A percentile compares a stretch with the other conserved stretches of the same genome.
These are phyloP conservation scores for Drosophila nikananu DNA, from an alignment of 1,140 invertebrate species.

Conservation along the genomic window DNA sequence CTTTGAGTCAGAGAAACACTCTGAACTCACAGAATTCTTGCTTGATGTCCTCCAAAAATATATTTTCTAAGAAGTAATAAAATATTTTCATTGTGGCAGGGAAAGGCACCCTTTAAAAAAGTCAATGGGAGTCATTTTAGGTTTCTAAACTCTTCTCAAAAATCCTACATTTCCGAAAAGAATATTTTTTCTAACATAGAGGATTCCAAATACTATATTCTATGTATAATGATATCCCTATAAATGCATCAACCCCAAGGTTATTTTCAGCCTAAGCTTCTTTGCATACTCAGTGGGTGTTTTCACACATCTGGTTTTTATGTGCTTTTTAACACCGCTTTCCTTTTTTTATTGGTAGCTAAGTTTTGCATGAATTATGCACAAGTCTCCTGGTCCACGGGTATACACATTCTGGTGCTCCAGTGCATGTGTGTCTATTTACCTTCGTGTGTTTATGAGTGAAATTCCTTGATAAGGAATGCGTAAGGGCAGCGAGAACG, in stretches of 20 bases:
- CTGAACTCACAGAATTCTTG: neutral
- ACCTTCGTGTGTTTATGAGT: slow-evolving; percentile 39
- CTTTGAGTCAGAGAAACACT: slow-evolving; percentile 1
- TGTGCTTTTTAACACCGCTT: slow-evolving; percentile 25
- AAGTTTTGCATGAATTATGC: slow-evolving; percentile 81
- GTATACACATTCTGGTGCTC: neutral
- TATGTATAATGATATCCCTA: no score
- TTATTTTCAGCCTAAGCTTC: neutral
- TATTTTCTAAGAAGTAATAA: neutral
- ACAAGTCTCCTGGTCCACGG: slow-evolving; percentile 27
- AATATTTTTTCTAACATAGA: neutral
- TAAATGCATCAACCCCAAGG: neutral
- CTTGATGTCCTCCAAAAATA: neutral
- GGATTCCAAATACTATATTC: no score
- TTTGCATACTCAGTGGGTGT: neutral
- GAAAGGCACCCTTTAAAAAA: neutral
- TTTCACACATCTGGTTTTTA: neutral
- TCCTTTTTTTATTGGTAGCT: slow-evolving; percentile 56
- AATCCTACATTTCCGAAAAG: neutral
- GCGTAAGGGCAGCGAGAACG: slow-evolving; percentile 22
- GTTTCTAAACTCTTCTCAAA: neutral
- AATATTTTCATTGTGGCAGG: neutral
- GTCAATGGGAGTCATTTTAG: neutral
- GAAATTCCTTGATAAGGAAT: slow-evolving; percentile 51
- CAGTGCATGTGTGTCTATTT: slow-evolving; percentile 2